Base-by-base conservation (phyloP, 2,888 invertebrate species). In the Clistopyga incitator region DNA sequence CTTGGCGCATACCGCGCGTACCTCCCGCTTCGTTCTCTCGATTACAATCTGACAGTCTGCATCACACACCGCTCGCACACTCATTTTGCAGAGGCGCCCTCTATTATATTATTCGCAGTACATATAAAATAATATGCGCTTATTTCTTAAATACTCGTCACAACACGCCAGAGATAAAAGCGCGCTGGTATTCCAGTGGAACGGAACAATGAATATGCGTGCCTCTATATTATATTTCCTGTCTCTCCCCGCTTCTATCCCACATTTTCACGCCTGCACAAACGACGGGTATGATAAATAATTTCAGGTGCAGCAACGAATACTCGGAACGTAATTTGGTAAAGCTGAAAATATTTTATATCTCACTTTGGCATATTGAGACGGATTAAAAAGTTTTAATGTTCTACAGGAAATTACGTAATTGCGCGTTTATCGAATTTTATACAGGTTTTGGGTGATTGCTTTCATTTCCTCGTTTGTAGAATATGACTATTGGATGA, bases 21-120 rank as follows among this genome's bases (percentile, higher is more conserved):
- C 59, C 45, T 59, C n/a, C 56, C 59, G 56, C 72, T 61, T 61
- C 61, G 61, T 68, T 77, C n/a, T 18, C 56, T n/a, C 56, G 54
- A 75, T 64, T 42, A 59, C 29, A 50, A 77, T 77, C 67, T 47
- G 74, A 74, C 56, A 20, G 45, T 71, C 34, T 42, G 71, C 25
- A 25, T 47, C 25, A 42, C n/a, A 42, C 34, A 13, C n/a, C n/a
- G 45, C 61, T 18, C 65, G 10, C 42, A 25, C n/a, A 20, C 34
- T 56, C 18, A 67, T 50, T 74, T 38, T 18, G n/a, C 50, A 3
- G 56, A 56, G 45, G 45, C 45, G 72, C 67, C 67, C 47, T 67
- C 34, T 29, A 29, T 71, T 56, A 71, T 71, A 42, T 18, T 56
- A 13, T 56, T 54, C 42, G 38, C 6, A 56, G 42, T 71, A 18